Percentiles rank a stretch among this genome's conserved stretches.
phyloP scores from a whole-genome alignment of 2,113 vertebrate species.

The Hippocampus abdominalis region DNA sequence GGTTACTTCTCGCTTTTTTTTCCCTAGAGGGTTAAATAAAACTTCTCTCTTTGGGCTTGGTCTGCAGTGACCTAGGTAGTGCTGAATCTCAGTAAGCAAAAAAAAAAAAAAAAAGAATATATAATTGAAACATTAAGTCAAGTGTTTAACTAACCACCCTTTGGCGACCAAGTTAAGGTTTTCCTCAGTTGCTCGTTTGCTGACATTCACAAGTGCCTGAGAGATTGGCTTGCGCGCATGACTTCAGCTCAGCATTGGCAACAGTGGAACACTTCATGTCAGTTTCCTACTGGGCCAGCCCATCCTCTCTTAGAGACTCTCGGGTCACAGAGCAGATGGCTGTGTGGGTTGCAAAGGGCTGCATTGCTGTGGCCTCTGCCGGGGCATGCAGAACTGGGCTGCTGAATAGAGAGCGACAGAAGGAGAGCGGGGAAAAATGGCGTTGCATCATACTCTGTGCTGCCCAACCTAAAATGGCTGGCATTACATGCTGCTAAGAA shows the following conservation, averaged over 20 bases:
- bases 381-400: conserved; percentile 62
- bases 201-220: conserved; percentile 9
- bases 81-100: not conserved
- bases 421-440: conserved; percentile 60
- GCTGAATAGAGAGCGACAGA: conserved; percentile 44
- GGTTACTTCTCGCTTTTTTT: conserved; percentile 15
- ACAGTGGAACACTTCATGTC: conserved; percentile 31
- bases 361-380: conserved; percentile 58
- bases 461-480: conserved; percentile 81
- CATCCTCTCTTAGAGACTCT: conserved; percentile 36
- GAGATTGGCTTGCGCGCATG: not conserved
- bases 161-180: conserved; percentile 23
- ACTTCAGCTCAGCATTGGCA: conserved; percentile 6
- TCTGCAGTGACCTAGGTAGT: conserved; percentile 15
- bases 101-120: not conserved
- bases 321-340: conserved; percentile 46
- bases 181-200: conserved; percentile 11
- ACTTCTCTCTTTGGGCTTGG: conserved; percentile 22
- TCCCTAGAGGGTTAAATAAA: not conserved
- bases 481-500: conserved; percentile 74
- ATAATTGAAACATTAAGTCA: not conserved
- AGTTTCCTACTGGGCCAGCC: conserved; percentile 21
- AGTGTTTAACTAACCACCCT: not conserved
- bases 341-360: conserved; percentile 45
- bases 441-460: conserved; percentile 68